These are phyloP conservation scores for Chelon auratus DNA, from an alignment of 2,797 vertebrate species.

Conservation along the genomic window DNA sequence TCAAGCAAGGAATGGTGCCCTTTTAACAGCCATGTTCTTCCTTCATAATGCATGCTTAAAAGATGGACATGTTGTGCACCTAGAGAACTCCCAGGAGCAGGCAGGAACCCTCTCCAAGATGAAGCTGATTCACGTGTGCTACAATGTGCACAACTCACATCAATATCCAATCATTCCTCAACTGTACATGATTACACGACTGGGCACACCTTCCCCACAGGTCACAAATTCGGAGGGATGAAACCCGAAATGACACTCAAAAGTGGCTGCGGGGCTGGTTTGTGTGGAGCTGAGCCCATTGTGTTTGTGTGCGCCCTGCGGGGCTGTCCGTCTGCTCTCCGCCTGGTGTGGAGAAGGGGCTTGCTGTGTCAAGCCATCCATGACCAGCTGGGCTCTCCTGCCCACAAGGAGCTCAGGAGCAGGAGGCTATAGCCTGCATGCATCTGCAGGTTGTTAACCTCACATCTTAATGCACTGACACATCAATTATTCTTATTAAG, in stretches of 20 bases:
- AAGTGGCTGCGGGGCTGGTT: conserved; percentile 19
- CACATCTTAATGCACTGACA: conserved; percentile 80
- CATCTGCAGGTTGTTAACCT: conserved; percentile 79
- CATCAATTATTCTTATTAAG: conserved; percentile 85
- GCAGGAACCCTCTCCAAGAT: conserved; percentile 19
- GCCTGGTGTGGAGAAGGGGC: conserved; percentile 64
- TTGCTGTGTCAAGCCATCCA: conserved; percentile 63
- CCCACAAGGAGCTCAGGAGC: conserved; percentile 58
- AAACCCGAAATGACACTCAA: conserved; percentile 34
- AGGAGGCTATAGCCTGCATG: conserved; percentile 60
- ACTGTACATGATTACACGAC: conserved; percentile 39
- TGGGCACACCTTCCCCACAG: conserved; percentile 47
- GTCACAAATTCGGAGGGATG: conserved; percentile 40
- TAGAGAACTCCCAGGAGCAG: conserved; percentile 30
- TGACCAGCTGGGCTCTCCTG: conserved; percentile 74
- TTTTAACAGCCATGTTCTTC: conserved; percentile 72
- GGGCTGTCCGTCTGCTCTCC: conserved; percentile 70
- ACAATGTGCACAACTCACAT: conserved; percentile 56
- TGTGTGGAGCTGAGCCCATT: conserved; percentile 16
- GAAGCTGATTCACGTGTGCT: conserved; percentile 45
- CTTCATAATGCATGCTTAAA: conserved; percentile 68
- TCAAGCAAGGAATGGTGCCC: conserved; percentile 55
- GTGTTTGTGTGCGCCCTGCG: conserved; percentile 56
- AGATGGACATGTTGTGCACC: conserved; percentile 46
- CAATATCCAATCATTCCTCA: conserved; percentile 62